These are phyloP conservation scores for Perca flavescens DNA, from an alignment of 2,113 vertebrate species.

Conservation along the genomic window DNA sequence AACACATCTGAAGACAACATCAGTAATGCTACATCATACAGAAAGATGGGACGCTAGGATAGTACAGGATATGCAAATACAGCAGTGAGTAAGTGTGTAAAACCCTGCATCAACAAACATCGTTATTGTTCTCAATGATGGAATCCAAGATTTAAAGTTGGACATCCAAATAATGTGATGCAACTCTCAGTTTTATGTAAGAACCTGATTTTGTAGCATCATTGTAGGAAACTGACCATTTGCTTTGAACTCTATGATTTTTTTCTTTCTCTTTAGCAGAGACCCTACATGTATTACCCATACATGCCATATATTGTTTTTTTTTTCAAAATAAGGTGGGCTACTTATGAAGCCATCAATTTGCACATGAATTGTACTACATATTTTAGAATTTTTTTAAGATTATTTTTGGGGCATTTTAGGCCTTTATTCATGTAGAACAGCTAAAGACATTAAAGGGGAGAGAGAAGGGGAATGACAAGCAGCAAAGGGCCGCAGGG, in stretches of 20 bases:
- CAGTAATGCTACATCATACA: slow-evolving; percentile 56
- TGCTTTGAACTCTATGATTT: not conserved
- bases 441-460: too few relatives aligned
- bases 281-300: not conserved
- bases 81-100: slow-evolving; percentile 2
- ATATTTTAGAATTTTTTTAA: not conserved
- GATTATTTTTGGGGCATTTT: too few relatives aligned
- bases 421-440: too few relatives aligned
- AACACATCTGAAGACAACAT: slow-evolving; percentile 66
- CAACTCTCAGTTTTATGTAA: not conserved
- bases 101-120: slow-evolving; percentile 11
- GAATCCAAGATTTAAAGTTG: not conserved
- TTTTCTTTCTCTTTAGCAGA: not conserved
- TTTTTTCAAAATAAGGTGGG: not conserved
- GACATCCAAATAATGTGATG: not conserved
- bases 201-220: not conserved
- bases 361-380: not conserved
- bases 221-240: slow-evolving; percentile 15
- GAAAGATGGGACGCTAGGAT: slow-evolving; percentile 45
- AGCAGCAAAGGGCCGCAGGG: too few relatives aligned
- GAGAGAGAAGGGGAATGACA: not conserved
- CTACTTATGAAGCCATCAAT: not conserved
- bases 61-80: slow-evolving; percentile 47
- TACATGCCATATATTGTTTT: not conserved
- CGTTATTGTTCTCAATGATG: not conserved